phyloP scores from a whole-genome alignment of 35 echinoderm and acorn worm genomes.

The Anneissia japonica region DNA sequence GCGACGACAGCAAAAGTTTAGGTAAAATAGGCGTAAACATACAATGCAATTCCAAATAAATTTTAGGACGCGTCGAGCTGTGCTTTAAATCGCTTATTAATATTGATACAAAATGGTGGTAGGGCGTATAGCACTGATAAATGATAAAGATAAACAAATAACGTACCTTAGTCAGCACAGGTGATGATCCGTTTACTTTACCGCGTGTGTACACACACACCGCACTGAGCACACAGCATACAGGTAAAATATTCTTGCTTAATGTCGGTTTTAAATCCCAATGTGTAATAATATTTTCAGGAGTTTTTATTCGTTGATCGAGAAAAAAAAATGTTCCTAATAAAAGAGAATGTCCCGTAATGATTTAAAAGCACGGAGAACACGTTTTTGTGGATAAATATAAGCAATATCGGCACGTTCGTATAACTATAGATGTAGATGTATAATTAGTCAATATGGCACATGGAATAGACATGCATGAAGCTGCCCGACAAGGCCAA shows the following conservation, averaged over 20 bases:
- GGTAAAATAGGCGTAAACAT: neutral
- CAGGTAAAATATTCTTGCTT: neutral
- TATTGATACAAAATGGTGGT: neutral
- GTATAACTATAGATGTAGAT: neutral
- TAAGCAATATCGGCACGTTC: neutral
- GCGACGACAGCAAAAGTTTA: neutral
- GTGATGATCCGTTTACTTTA: neutral
- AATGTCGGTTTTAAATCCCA: neutral
- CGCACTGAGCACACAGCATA: neutral
- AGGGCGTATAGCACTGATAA: neutral
- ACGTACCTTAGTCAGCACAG: neutral
- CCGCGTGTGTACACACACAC: neutral
- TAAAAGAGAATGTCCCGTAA: neutral
- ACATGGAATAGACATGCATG: neutral
- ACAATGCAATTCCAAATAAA: neutral
- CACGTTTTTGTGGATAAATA: neutral
- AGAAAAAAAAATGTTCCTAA: neutral
- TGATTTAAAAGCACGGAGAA: neutral
- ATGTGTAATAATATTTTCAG: neutral
- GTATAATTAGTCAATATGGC: neutral
- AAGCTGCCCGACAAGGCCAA: neutral
- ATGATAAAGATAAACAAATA: neutral
- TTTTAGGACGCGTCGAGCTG: neutral
- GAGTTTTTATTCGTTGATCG: neutral
- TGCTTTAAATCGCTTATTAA: neutral